Evolutionary conservation across 1,140 invertebrate genomes (phyloP), one percentile per base, ranked within the genome.

Genomic region (Nylanderia fulva): DNA sequence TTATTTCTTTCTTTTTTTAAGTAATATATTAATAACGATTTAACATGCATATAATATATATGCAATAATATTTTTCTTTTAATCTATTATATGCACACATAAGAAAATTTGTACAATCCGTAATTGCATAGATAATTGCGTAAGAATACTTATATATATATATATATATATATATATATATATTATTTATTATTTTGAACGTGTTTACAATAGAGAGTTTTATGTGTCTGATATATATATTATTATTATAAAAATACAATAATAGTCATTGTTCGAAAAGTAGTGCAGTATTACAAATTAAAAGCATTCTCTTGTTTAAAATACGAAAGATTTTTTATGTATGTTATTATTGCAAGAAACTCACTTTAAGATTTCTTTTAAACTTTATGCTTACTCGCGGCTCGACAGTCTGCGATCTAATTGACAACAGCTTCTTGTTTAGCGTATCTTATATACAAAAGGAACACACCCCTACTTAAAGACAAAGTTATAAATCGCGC

Each of bases 401-500:
- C 48, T 60, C 36, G 36, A 42, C 27, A n/a, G 66, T 58, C 24
- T 33, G 15, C 36, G 52, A 45, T 42, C 24, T 56, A 72, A 72
- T 8, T 0, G 39, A 45, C 36, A 18, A 69, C 52, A 82, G 54
- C 18, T 82, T 0, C 8, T 71, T 36, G 24, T 72, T 58, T 58
- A 71, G 24, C 77, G 52, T 60, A 24, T 82, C 54, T 82, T 82
- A 82, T 82, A 82, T 24, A 54, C 48, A 24, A 36, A 60, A 42
- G 52, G 5, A 80, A 80, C 76, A 56, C 45, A 52, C 36, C 52
- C 66, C 66, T 58, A 72, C 77, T 54, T 8, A 36, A 36, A 29
- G 24, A 80, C 36, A 27, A 71, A 68, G n/a, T 72, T 72, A 52
- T 82, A 82, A 82, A 82, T 82, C 52, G 21, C 9, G 24, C 66